phyloP scores from a whole-genome alignment of 1,140 invertebrate species.

The Caenorhabditis brenneri region DNA sequence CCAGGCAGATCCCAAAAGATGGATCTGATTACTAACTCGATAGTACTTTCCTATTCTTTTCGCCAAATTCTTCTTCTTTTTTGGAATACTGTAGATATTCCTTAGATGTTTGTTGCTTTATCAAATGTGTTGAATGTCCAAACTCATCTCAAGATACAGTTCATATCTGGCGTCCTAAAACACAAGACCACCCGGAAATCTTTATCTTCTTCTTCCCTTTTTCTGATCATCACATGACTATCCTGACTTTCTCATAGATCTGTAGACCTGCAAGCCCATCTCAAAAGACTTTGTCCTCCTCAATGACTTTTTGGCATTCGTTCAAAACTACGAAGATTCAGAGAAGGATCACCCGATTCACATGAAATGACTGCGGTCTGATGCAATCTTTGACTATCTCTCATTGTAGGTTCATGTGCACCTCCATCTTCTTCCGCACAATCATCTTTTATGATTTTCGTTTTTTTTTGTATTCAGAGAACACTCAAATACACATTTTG shows the following conservation, averaged over 20 bases:
- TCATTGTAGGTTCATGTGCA: constrained; percentile 26
- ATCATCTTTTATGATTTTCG: not conserved
- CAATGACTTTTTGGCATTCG: not conserved
- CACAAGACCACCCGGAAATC: not conserved
- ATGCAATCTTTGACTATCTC: constrained; percentile 23
- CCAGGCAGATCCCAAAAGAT: too few relatives aligned
- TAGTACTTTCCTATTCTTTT: too few relatives aligned
- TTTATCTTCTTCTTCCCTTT: not conserved
- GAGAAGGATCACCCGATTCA: constrained; percentile 38
- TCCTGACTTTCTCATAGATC: not conserved
- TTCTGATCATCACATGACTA: constrained; percentile 6
- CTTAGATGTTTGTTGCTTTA: too few relatives aligned
- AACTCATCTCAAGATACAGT: not conserved
- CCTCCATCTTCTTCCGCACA: not conserved
- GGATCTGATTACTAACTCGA: too few relatives aligned
- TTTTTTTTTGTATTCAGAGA: not conserved
- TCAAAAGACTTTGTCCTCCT: not conserved
- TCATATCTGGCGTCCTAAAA: not conserved
- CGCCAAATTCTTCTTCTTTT: not conserved
- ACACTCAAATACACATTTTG: not conserved
- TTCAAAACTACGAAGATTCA: constrained; percentile 1
- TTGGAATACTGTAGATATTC: not conserved
- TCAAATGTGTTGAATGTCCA: too few relatives aligned
- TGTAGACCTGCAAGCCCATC: too few relatives aligned
- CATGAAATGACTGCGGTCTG: constrained; percentile 24